phyloP scores from a whole-genome alignment of 2,888 invertebrate species.

The Aleiodes testaceus region DNA sequence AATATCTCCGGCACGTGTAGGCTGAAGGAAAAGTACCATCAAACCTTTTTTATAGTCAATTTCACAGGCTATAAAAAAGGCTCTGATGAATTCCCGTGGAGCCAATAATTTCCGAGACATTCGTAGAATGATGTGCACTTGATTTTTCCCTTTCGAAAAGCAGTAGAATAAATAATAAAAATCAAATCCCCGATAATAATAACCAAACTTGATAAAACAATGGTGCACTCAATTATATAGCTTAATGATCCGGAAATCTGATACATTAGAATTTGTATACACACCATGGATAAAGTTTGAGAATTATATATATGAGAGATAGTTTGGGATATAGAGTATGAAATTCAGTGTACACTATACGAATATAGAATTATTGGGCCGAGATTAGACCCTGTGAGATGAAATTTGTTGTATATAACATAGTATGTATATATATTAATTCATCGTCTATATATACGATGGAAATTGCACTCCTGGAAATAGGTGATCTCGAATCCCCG shows the following conservation, averaged over 20 bases:
- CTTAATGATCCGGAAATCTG: conserved; percentile 23
- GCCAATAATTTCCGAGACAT: too few relatives aligned
- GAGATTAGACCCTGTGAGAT: conserved; percentile 28
- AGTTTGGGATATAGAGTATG: neutral
- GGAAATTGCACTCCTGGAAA: neutral
- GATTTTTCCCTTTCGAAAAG: too few relatives aligned
- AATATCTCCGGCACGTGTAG: too few relatives aligned
- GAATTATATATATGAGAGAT: neutral
- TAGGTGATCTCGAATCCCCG: conserved; percentile 22
- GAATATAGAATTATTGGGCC: conserved; percentile 31
- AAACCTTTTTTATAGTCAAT: too few relatives aligned
- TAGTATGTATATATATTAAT: neutral
- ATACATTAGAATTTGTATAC: conserved; percentile 1
- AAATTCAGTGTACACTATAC: neutral
- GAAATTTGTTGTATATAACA: conserved; percentile 13
- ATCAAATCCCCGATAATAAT: conserved; percentile 2
- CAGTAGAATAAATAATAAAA: neutral
- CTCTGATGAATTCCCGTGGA: too few relatives aligned
- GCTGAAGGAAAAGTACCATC: too few relatives aligned
- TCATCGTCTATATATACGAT: neutral
- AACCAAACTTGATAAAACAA: neutral
- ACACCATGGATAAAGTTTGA: neutral
- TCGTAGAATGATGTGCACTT: too few relatives aligned
- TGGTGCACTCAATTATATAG: neutral
- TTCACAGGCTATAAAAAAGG: too few relatives aligned